Conservation (phyloP, 2,888 invertebrate species). For the Campoletis raptor region DNA sequence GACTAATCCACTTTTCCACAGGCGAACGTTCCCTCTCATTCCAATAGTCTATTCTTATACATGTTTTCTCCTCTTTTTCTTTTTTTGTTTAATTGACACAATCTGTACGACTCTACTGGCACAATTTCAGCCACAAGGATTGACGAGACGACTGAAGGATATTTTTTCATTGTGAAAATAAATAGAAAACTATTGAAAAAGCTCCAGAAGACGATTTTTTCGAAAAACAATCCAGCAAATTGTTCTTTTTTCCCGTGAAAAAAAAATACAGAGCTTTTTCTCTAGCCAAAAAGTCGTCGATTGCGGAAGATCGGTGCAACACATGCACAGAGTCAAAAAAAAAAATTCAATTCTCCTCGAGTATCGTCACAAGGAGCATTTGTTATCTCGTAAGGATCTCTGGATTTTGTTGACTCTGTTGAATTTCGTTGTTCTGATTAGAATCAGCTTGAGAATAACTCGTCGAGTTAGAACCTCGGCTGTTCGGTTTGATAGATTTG, state of each 20-base stretch:
- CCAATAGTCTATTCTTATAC: conserved; percentile 16
- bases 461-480: conserved; percentile 73
- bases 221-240: not conserved
- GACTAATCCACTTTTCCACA: conserved; percentile 17
- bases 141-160: not conserved
- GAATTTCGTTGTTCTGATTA: conserved; percentile 76
- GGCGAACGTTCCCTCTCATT: not conserved
- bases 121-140: conserved; percentile 26
- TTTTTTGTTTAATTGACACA: conserved; percentile 63
- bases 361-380: conserved; percentile 76
- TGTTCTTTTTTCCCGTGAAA: not conserved
- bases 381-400: conserved; percentile 82
- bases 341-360: conserved; percentile 73
- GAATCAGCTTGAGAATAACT: conserved; percentile 75
- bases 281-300: conserved; percentile 14
- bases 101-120: conserved; percentile 58
- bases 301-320: conserved; percentile 26
- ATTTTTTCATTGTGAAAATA: not conserved
- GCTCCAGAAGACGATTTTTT: not conserved
- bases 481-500: conserved; percentile 89
- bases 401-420: conserved; percentile 75
- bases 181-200: not conserved
- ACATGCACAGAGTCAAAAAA: not conserved
- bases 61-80: not conserved
- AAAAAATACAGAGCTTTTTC: conserved; percentile 2